These are phyloP conservation scores for Myotis yumanensis DNA, from an alignment of 2,113 vertebrate species.

Conservation along the genomic window DNA sequence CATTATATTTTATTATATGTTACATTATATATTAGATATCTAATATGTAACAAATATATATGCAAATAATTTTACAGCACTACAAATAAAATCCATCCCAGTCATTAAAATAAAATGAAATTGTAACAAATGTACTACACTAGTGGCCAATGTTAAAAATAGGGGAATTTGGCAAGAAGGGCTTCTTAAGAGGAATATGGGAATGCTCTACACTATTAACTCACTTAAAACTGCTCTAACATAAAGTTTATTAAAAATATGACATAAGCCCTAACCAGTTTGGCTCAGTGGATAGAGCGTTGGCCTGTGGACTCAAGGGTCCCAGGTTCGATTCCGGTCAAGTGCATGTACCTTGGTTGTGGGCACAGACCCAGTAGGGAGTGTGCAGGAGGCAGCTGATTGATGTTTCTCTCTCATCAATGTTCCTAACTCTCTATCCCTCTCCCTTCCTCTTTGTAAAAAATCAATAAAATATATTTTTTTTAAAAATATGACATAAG, in stretches of 20 bases:
- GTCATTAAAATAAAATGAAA: slow-evolving; percentile 9
- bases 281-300: too few species aligned
- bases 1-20: neutral
- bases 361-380: too few species aligned
- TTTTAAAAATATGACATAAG: neutral
- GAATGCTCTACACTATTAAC: neutral
- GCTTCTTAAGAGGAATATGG: neutral
- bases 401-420: too few species aligned
- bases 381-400: too few species aligned
- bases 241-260: neutral
- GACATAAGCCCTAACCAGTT: neutral
- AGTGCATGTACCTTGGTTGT: too few species aligned
- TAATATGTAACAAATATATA: neutral
- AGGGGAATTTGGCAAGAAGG: neutral
- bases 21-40: neutral
- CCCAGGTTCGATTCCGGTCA: too few species aligned
- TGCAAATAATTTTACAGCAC: neutral
- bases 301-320: too few species aligned
- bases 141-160: neutral
- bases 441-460: too few species aligned
- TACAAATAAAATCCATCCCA: neutral
- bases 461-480: too few species aligned
- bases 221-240: neutral
- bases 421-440: too few species aligned
- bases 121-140: neutral